Base-by-base conservation (phyloP, 2,113 vertebrate species). In the Callospermophilus lateralis region DNA sequence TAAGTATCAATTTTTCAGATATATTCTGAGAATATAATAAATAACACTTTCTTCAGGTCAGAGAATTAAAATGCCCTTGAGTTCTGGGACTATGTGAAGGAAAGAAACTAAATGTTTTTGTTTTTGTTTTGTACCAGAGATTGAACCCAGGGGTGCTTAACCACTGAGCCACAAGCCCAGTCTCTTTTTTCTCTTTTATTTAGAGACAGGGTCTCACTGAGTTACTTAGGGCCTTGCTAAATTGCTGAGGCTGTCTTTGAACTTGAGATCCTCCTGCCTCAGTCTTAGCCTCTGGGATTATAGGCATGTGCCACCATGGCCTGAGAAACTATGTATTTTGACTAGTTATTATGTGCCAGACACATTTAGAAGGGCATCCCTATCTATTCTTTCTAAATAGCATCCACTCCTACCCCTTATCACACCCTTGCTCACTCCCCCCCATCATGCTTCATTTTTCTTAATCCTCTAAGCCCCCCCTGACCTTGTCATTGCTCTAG, bases 1-100 rank as follows among this genome's bases (percentile, higher is more conserved):
- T 26, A 96, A 63, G 4, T 92, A 34, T 26, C 22, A 78, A 80
- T 6, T 95, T 95, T 83, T 84, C 79, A 61, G 39, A 48, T 74
- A 30, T 1, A 53, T 28, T 37, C 34, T 51, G 39, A 53, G 51
- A 72, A 79, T 42, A 74, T 4, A 30, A 48, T 53, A 61, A 28
- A 48, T 55, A 63, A 88, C 48, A 79, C 72, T 83, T 20, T 6
- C 8, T 89, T 58, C 53, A 24, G 1, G 2, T 30, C 26, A 22
- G 9, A 65, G n/a, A 78, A 32, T 93, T 63, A 89, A 93, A 93
- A 89, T 24, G 22, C 2, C 22, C 34, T 53, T 63, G 45, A 22
- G 30, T 68, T 95, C 45, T 8, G 30, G 28, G 19, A 61, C 67
- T 28, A 20, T 26, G 11, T 28, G 16, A 84, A 11, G 13, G 26